phyloP scores from a whole-genome alignment of 2,797 vertebrate genomes.

The Rhinichthys osculus region DNA sequence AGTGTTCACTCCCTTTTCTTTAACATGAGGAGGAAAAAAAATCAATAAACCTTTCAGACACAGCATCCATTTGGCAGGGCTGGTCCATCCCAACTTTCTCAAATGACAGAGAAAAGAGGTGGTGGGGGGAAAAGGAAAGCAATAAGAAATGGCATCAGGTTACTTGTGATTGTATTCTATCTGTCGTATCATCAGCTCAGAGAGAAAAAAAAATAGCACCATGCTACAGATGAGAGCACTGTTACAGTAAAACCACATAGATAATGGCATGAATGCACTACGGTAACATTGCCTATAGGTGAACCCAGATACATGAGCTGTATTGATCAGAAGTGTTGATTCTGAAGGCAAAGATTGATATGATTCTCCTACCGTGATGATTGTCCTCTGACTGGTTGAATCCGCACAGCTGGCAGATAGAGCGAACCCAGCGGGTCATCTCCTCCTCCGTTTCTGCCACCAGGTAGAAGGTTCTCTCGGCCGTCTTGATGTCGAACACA shows the following conservation, averaged over 20 bases:
- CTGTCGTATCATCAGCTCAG: constrained; percentile 46
- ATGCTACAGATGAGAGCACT: neutral
- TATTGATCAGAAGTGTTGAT: neutral
- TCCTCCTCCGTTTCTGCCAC: constrained; percentile 97
- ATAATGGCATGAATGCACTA: constrained; percentile 11
- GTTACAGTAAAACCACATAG: constrained; percentile 14
- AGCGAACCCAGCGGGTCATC: constrained; percentile 99
- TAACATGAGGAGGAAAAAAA: constrained; percentile 65
- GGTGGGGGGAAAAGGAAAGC: constrained; percentile 23
- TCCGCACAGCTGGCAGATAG: constrained; percentile 98
- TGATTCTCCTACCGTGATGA: constrained; percentile 81
- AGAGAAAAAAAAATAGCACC: constrained; percentile 8
- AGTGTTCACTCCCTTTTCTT: constrained; percentile 58
- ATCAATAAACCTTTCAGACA: constrained; percentile 71
- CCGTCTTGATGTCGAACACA: constrained; percentile 99
- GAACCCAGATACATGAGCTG: neutral
- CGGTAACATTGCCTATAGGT: neutral
- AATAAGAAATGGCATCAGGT: constrained; percentile 54
- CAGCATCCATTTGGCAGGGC: constrained; percentile 65
- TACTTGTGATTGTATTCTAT: constrained; percentile 49
- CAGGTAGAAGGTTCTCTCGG: constrained; percentile 95
- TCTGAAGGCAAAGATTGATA: neutral
- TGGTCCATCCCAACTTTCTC: constrained; percentile 64
- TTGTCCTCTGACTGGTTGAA: constrained; percentile 97
- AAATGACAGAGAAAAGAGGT: constrained; percentile 64